These are phyloP conservation scores for Chloroceryle aenea DNA, from an alignment of 2,113 vertebrate species.

Conservation along the genomic window DNA sequence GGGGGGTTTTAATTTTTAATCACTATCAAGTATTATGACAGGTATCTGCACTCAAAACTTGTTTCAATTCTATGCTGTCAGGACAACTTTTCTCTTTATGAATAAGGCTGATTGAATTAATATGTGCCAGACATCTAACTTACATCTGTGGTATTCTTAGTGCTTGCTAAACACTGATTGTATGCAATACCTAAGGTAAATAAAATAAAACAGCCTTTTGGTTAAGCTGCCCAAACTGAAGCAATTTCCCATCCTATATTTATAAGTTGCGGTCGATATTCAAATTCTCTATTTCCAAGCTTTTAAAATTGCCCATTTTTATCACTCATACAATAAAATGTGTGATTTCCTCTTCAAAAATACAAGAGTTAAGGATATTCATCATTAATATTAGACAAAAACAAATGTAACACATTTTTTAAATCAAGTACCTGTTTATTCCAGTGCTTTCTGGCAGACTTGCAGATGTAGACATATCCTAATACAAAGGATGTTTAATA, in stretches of 20 bases:
- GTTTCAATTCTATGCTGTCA: background rate
- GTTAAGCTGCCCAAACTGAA: background rate
- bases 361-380: background rate
- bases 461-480: background rate
- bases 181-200: background rate
- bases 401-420: background rate
- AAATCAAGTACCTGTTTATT: background rate
- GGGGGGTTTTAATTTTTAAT: background rate
- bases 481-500: background rate
- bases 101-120: background rate
- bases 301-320: background rate
- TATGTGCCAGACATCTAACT: background rate
- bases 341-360: background rate
- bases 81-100: background rate
- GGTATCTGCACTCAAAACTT: background rate
- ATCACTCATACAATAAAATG: fast-evolving
- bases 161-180: background rate
- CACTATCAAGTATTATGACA: background rate
- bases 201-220: background rate
- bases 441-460: background rate
- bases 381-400: background rate
- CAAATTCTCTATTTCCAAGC: background rate
- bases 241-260: too few relatives aligned
- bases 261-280: background rate
- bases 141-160: background rate